Conservation (phyloP, 2,797 vertebrate species). For the Halcyon chelicuti region DNA sequence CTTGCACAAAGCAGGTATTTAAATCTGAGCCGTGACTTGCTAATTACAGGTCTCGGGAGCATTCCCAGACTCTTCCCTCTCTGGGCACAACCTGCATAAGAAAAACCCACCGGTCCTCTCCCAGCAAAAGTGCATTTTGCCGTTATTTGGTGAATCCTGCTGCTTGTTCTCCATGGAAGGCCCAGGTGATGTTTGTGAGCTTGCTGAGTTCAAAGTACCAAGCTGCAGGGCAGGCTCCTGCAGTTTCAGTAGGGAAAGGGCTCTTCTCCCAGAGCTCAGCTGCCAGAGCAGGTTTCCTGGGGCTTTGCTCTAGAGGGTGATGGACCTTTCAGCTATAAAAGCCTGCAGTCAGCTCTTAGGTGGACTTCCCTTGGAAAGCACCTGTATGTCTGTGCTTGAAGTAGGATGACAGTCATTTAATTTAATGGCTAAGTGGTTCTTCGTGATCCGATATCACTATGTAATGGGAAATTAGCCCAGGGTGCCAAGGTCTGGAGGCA, state of each 20-base stretch:
- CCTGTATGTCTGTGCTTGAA: accelerated
- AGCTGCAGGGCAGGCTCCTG: too few relatives aligned
- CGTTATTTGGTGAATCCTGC: not conserved
- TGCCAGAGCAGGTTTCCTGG: too few relatives aligned
- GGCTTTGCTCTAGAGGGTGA: too few relatives aligned
- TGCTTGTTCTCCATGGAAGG: too few relatives aligned
- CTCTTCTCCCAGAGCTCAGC: too few relatives aligned
- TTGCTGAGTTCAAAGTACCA: too few relatives aligned
- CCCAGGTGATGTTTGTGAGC: not conserved
- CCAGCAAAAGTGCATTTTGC: not conserved
- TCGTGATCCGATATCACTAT: too few relatives aligned
- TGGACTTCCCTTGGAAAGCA: not conserved
- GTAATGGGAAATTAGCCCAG: too few relatives aligned
- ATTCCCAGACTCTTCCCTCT: not conserved
- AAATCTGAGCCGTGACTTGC: not conserved
- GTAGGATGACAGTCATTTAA: not conserved
- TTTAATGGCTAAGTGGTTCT: not conserved
- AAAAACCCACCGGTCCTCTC: not conserved
- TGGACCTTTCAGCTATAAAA: too few relatives aligned
- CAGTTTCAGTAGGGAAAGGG: too few relatives aligned
- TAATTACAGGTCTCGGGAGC: accelerated
- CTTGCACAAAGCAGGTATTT: not conserved
- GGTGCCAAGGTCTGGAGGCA: not conserved
- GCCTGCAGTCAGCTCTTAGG: too few relatives aligned
- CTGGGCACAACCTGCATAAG: not conserved